These are phyloP conservation scores for Andrena cerasifolii DNA, from an alignment of 1,140 invertebrate genomes.

Conservation along the genomic window DNA sequence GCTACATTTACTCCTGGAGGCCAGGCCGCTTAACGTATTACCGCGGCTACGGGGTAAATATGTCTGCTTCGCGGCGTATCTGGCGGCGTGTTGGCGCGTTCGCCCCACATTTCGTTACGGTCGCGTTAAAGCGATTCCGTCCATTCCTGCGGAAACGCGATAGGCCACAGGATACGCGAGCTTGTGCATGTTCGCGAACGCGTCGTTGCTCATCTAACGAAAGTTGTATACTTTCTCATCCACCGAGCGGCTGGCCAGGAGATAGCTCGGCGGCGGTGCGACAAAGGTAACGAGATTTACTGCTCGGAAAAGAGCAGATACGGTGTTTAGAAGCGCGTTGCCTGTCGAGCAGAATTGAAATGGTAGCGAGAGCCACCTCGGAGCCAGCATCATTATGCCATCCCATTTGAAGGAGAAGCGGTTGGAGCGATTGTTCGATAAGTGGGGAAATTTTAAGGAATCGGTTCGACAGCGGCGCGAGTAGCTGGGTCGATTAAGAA, in stretches of 20 bases:
- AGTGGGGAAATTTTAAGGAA: conserved; percentile 5
- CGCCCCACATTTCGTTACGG: conserved; percentile 67
- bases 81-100: conserved; percentile 7
- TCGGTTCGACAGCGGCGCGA: background rate
- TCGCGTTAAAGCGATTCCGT: conserved; percentile 69
- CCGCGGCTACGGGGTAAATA: conserved; percentile 56
- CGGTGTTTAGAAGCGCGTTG: no score
- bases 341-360: no score
- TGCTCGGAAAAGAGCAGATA: no score
- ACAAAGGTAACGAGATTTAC: conserved; percentile 4
- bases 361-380: background rate
- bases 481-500: conserved; percentile 5
- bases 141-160: conserved; percentile 78
- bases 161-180: conserved; percentile 64
- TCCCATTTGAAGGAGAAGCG: background rate
- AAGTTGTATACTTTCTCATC: conserved; percentile 53
- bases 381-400: background rate
- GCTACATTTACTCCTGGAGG: conserved; percentile 67
- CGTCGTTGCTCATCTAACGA: conserved; percentile 37
- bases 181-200: conserved; percentile 38
- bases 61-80: conserved; percentile 55
- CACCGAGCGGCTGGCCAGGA: conserved; percentile 17
- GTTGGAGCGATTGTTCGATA: background rate
- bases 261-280: background rate
- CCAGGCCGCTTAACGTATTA: conserved; percentile 49